Percentiles rank a stretch among this genome's conserved stretches.
Conservation (phyloP, 1,140 invertebrate genomes). For the Atta texana region DNA sequence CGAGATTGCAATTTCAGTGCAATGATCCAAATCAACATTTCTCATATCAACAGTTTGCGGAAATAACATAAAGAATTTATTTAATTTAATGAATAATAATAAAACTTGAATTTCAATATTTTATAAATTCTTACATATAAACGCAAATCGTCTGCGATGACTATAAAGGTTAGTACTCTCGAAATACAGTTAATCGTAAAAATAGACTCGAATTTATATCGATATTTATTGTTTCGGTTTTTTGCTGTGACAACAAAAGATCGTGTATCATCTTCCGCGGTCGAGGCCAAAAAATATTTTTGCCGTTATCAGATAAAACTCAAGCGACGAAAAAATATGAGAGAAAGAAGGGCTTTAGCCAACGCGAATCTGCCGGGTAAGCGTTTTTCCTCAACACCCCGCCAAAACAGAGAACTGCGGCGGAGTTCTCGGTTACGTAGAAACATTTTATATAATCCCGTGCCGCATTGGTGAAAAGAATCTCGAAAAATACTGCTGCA, state of each 20-base stretch:
- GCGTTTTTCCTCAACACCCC: slow-evolving; percentile 65
- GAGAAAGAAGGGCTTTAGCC: slow-evolving; percentile 68
- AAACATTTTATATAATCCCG: slow-evolving; percentile 71
- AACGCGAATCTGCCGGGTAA: slow-evolving; percentile 69
- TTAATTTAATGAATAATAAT: not conserved
- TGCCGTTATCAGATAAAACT: slow-evolving; percentile 73
- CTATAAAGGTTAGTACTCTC: not conserved
- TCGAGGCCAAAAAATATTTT: slow-evolving; percentile 54
- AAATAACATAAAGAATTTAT: not conserved
- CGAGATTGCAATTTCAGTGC: slow-evolving; percentile 1
- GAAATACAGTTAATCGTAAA: slow-evolving; percentile 13
- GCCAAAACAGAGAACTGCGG: slow-evolving; percentile 21
- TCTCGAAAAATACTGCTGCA: slow-evolving; percentile 65
- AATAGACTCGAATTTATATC: slow-evolving; percentile 32
- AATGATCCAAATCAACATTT: not conserved
- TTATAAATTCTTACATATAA: not conserved
- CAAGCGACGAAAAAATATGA: slow-evolving; percentile 70
- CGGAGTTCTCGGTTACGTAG: slow-evolving; percentile 70
- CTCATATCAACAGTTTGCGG: not conserved
- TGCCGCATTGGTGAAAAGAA: slow-evolving; percentile 58
- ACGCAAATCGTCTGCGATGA: not conserved
- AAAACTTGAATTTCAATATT: not conserved
- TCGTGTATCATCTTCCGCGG: slow-evolving; percentile 58
- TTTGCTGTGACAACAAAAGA: slow-evolving; percentile 51
- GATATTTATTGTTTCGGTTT: slow-evolving; percentile 64